phyloP scores from a whole-genome alignment of 2,888 invertebrate species.

The Lampropteryx suffumata region DNA sequence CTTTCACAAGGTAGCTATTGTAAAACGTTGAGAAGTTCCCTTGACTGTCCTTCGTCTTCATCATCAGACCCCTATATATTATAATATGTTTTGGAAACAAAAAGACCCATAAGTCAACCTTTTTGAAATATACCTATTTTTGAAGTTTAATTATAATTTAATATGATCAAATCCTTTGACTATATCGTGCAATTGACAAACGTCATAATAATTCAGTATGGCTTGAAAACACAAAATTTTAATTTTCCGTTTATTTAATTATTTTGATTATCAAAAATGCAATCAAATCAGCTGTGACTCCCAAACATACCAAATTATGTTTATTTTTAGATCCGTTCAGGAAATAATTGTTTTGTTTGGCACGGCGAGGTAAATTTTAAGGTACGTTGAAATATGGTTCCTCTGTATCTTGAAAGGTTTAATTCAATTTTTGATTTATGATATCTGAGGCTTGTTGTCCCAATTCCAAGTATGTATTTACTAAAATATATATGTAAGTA shows the following conservation, averaged over 20 bases:
- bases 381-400: constrained; percentile 5
- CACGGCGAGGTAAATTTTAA: constrained; percentile 5
- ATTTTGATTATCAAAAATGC: constrained; percentile 11
- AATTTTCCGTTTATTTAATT: neutral
- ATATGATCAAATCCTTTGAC: neutral
- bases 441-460: no score
- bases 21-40: no score
- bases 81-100: no score
- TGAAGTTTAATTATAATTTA: no score
- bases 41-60: no score
- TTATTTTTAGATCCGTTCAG: constrained; percentile 4
- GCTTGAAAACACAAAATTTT: constrained; percentile 26
- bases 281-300: constrained; percentile 4
- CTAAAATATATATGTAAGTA: no score
- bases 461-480: no score
- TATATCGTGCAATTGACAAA: neutral
- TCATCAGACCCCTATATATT: no score
- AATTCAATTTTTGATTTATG: no score
- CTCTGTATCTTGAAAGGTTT: neutral
- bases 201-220: constrained; percentile 38
- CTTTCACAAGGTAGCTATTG: no score
- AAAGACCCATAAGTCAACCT: no score
- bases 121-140: no score
- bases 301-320: constrained; percentile 10
- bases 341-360: constrained; percentile 12